phyloP scores from a whole-genome alignment of 2,797 vertebrate species.

The Rhyacichthys aspro region DNA sequence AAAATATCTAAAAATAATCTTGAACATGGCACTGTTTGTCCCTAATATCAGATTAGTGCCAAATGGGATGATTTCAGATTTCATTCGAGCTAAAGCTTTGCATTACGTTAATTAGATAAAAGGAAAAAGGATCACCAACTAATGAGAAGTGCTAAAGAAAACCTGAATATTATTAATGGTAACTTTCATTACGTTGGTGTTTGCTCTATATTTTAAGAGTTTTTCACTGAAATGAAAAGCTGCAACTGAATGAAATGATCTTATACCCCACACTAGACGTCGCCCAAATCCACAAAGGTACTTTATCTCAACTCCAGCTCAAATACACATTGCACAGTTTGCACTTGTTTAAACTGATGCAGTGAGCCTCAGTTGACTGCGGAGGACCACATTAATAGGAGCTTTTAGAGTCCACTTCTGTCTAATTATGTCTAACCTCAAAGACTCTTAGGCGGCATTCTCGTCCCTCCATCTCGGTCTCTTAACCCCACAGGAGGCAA shows the following conservation, averaged over 20 bases:
- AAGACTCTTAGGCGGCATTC: slow-evolving; percentile 40
- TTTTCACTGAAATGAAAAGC: no score
- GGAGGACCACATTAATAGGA: slow-evolving; percentile 50
- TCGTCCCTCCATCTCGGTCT: neutral
- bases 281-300: neutral
- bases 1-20: neutral
- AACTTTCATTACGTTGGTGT: neutral
- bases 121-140: no score
- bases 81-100: neutral
- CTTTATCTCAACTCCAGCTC: neutral
- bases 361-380: slow-evolving; percentile 9
- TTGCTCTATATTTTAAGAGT: no score
- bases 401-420: slow-evolving; percentile 42
- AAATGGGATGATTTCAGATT: slow-evolving; percentile 4
- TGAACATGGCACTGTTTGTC: neutral
- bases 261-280: no score
- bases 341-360: slow-evolving; percentile 22
- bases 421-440: slow-evolving; percentile 55
- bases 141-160: neutral
- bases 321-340: slow-evolving; percentile 16
- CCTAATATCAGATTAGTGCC: neutral
- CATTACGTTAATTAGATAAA: neutral
- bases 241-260: no score
- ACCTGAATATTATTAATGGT: neutral
- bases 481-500: neutral